These are phyloP conservation scores for Cygnus buccinator DNA, from an alignment of 2,113 vertebrate genomes.

Conservation along the genomic window DNA sequence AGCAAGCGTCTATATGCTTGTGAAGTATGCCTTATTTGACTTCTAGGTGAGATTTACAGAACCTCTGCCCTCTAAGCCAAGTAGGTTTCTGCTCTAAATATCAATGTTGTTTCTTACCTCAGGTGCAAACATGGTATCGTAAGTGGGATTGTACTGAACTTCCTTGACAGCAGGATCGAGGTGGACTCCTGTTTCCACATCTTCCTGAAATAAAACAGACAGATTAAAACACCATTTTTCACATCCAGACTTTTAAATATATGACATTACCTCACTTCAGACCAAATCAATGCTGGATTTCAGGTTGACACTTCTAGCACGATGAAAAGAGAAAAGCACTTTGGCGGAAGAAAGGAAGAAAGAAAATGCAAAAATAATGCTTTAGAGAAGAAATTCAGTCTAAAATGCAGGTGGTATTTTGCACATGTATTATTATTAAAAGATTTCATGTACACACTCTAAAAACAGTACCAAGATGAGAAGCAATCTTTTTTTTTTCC, in stretches of 20 bases:
- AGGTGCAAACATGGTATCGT: slow-evolving; percentile 97
- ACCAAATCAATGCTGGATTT: background rate
- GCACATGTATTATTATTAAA: background rate
- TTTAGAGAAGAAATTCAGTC: background rate
- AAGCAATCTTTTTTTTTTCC: background rate
- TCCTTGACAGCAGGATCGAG: slow-evolving; percentile 94
- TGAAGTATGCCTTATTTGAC: background rate
- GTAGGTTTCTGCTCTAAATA: background rate
- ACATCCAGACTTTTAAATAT: background rate
- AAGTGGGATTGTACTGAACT: slow-evolving; percentile 91
- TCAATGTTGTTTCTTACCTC: slow-evolving; percentile 81
- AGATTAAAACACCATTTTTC: background rate
- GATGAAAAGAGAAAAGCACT: background rate
- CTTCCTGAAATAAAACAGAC: slow-evolving; percentile 82
- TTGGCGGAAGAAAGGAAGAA: background rate
- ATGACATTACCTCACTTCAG: background rate
- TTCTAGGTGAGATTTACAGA: background rate
- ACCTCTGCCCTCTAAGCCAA: background rate
- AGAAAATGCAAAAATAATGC: background rate
- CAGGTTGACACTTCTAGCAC: background rate
- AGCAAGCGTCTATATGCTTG: background rate
- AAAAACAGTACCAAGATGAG: background rate
- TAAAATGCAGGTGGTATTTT: background rate
- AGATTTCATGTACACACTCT: background rate
- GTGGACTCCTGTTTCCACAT: slow-evolving; percentile 92